Conservation (phyloP, 1,140 invertebrate species). For the Heliconius eleuchia region DNA sequence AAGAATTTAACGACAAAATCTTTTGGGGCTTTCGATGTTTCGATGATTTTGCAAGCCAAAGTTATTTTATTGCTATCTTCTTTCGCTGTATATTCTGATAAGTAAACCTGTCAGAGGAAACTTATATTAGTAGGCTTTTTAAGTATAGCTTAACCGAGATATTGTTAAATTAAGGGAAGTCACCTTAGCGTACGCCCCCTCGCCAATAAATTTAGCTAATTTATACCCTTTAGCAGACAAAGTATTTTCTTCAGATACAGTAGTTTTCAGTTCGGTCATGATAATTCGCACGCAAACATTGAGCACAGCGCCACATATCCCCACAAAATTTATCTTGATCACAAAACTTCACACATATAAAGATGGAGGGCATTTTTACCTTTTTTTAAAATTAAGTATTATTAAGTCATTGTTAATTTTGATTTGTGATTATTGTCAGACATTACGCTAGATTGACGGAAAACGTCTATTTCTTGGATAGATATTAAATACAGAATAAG, state of each 20-base stretch:
- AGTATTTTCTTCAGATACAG: constrained; percentile 82
- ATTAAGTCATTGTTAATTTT: constrained; percentile 60
- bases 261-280: constrained; percentile 76
- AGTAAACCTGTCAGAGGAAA: constrained; percentile 79
- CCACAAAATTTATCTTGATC: constrained; percentile 32
- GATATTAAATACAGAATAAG: constrained; percentile 5
- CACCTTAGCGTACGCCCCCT: constrained; percentile 86
- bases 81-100: constrained; percentile 80
- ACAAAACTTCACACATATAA: constrained; percentile 42
- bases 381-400: constrained; percentile 35
- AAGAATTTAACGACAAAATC: constrained; percentile 90
- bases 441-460: constrained; percentile 19
- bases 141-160: neutral
- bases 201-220: constrained; percentile 83
- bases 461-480: neutral
- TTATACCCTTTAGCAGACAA: constrained; percentile 83
- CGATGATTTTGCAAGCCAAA: constrained; percentile 88
- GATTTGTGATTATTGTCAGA: constrained; percentile 16
- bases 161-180: neutral
- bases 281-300: constrained; percentile 51
- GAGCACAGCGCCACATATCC: constrained; percentile 41
- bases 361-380: constrained; percentile 64
- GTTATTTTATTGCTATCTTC: constrained; percentile 60
- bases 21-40: constrained; percentile 85
- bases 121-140: constrained; percentile 2